Percentiles rank a stretch among this genome's conserved stretches.
Conservation (phyloP, 2,113 vertebrate genomes). For the Scopus umbretta region DNA sequence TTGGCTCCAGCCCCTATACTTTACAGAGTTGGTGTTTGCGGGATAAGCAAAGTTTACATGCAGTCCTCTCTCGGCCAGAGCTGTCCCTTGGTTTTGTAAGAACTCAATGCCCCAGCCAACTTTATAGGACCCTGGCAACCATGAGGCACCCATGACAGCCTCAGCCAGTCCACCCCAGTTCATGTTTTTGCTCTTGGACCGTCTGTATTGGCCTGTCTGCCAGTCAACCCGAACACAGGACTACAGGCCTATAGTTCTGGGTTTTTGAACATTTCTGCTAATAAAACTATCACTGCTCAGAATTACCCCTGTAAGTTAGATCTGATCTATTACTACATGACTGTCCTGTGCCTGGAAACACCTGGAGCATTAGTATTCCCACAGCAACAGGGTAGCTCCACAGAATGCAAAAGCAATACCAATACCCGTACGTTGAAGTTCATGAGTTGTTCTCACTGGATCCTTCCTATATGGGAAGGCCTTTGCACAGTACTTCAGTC, state of each 20-base stretch:
- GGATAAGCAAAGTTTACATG: background rate
- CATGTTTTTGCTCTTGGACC: background rate
- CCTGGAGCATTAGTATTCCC: background rate
- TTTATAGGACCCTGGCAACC: background rate
- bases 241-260: background rate
- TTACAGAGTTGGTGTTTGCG: background rate
- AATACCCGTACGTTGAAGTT: background rate
- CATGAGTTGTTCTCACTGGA: background rate
- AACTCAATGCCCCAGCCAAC: background rate
- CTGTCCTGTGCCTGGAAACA: background rate
- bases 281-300: background rate
- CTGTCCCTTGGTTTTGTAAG: background rate
- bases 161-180: background rate
- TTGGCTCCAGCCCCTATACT: background rate
- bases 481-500: background rate
- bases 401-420: background rate
- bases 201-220: background rate
- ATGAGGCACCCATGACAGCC: background rate
- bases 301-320: background rate
- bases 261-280: background rate
- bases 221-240: background rate
- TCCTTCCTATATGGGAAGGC: background rate
- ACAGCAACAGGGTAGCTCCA: background rate
- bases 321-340: background rate
- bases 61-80: background rate